A percentile compares a stretch with the other conserved stretches of the same genome.
These are phyloP conservation scores for Ostrea edulis DNA, from an alignment of 1,140 invertebrate species.

Conservation along the genomic window DNA sequence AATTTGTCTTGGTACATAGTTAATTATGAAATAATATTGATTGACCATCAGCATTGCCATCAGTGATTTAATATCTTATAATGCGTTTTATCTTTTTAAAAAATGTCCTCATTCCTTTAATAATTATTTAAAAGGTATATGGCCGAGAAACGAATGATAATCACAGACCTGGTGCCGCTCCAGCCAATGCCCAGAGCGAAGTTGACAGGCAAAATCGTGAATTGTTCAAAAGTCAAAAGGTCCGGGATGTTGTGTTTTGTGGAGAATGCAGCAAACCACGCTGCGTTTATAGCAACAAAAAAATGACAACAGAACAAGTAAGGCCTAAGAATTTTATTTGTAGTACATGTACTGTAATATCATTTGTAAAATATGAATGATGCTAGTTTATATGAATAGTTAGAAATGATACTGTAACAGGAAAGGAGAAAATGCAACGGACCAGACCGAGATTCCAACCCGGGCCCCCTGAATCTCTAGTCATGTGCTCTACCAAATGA, in stretches of 20 bases:
- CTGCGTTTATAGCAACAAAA: slow-evolving; percentile 19
- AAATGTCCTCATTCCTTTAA: not conserved
- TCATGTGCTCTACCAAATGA: no score
- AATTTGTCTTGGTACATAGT: not conserved
- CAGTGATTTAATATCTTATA: not conserved
- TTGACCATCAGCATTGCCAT: not conserved
- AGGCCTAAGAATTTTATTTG: not conserved
- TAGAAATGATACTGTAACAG: not conserved
- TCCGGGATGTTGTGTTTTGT: slow-evolving; percentile 1
- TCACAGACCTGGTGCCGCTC: slow-evolving; percentile 26
- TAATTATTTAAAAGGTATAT: slow-evolving; percentile 34
- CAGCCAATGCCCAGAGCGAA: slow-evolving; percentile 5
- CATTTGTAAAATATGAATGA: not conserved
- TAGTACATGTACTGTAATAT: not conserved
- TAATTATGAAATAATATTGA: not conserved
- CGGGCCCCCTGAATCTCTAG: no score
- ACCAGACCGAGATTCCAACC: no score
- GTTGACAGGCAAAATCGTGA: slow-evolving; percentile 34
- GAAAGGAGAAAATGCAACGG: no score
- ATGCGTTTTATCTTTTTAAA: not conserved
- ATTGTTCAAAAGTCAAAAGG: slow-evolving; percentile 35
- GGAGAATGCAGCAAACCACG: slow-evolving; percentile 31
- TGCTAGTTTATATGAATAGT: not conserved
- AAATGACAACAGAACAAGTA: slow-evolving; percentile 8
- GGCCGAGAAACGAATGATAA: slow-evolving; percentile 29